Evolutionary conservation across 1,140 invertebrate species (phyloP).

Genomic region (Drosophila mauritiana): DNA sequence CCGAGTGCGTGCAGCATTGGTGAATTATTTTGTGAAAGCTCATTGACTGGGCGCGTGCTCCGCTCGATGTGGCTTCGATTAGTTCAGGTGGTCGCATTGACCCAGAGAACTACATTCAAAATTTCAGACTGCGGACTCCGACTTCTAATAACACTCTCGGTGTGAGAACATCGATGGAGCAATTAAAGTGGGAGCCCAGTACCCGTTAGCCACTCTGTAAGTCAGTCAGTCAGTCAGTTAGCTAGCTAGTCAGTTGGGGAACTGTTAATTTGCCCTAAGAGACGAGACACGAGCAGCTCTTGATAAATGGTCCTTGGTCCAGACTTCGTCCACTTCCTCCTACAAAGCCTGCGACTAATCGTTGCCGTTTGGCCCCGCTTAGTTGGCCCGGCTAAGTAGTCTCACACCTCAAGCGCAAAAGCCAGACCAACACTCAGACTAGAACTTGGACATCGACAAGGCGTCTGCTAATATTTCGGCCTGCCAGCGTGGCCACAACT

Average conservation of each 20-base stretch:
- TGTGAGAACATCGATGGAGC: constrained; percentile 46
- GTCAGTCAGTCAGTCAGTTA: constrained; percentile 29
- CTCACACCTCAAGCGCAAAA: constrained; percentile 37
- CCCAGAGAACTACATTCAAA: constrained; percentile 75
- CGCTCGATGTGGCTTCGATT: constrained; percentile 54
- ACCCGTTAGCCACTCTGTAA: constrained; percentile 41
- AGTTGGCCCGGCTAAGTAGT: constrained; percentile 55
- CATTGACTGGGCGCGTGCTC: constrained; percentile 48
- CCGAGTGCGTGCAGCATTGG: constrained; percentile 41
- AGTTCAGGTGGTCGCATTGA: constrained; percentile 77
- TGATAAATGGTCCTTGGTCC: constrained; percentile 73
- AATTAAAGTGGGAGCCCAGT: constrained; percentile 53
- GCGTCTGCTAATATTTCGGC: constrained; percentile 51
- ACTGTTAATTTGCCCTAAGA: constrained; percentile 63
- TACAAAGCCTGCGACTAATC: constrained; percentile 44
- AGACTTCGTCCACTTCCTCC: constrained; percentile 36
- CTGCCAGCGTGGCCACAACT: constrained; percentile 64
- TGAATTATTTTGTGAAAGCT: constrained; percentile 68
- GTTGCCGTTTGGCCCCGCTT: constrained; percentile 35
- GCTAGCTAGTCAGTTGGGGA: constrained; percentile 49
- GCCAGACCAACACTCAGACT: constrained; percentile 4
- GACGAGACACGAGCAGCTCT: constrained; percentile 69
- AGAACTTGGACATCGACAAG: constrained; percentile 42
- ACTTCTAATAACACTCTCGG: constrained; percentile 39
- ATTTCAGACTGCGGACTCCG: constrained; percentile 2